A percentile compares a stretch with the other conserved stretches of the same genome.
Conservation (phyloP, 2,113 vertebrate species). For the Zapus hudsonius region DNA sequence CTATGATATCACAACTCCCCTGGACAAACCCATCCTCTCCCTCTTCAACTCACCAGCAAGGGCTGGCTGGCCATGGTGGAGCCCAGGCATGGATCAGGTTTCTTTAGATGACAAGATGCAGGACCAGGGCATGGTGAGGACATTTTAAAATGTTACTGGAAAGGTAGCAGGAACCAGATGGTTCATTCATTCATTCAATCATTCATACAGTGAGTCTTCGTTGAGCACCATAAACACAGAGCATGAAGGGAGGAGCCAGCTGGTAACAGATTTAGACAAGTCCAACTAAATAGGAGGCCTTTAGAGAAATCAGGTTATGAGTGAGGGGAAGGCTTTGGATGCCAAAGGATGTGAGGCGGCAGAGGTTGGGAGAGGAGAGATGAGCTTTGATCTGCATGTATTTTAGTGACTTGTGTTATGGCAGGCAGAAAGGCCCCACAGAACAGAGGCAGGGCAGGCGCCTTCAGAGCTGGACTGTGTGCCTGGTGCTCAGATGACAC, state of each 20-base stretch:
- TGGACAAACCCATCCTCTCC: too few relatives aligned
- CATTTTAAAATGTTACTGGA: background rate
- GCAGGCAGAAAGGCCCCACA: background rate
- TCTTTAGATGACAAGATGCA: background rate
- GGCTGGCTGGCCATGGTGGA: background rate
- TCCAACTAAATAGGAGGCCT: background rate
- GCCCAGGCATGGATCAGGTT: background rate
- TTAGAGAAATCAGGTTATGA: background rate
- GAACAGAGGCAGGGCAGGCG: background rate
- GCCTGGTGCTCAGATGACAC: accelerated
- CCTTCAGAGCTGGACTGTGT: background rate
- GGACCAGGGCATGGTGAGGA: background rate
- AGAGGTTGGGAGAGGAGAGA: background rate
- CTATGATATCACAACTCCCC: background rate
- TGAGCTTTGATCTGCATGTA: background rate
- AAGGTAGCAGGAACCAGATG: background rate
- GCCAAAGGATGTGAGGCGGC: background rate
- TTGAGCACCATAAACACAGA: background rate
- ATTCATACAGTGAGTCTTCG: background rate
- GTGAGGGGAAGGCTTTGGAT: too few relatives aligned
- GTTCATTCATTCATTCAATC: background rate
- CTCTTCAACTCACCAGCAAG: background rate
- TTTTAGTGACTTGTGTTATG: background rate
- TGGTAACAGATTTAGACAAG: too few relatives aligned
- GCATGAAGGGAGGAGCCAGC: background rate